These are phyloP conservation scores for Acanthosepion pharaonis DNA, from an alignment of 2,888 invertebrate genomes.

Conservation along the genomic window DNA sequence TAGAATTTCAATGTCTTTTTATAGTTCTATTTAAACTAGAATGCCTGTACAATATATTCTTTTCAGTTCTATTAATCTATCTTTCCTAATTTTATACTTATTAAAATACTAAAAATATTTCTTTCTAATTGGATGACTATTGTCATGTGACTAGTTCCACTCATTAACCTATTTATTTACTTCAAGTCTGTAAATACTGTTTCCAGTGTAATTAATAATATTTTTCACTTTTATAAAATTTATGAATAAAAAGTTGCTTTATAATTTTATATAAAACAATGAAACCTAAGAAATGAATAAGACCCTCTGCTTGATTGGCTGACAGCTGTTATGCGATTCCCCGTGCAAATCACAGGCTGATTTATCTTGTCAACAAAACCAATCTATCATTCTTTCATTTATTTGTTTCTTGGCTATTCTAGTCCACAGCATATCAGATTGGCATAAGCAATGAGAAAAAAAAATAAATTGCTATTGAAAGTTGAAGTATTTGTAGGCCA, in stretches of 20 bases:
- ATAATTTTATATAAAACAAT: too few species aligned
- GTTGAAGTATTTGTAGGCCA: too few species aligned
- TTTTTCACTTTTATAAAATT: not conserved
- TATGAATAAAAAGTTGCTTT: not conserved
- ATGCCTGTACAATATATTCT: too few species aligned
- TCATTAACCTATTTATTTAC: conserved; percentile 24
- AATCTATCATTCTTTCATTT: conserved; percentile 13
- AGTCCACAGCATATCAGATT: not conserved
- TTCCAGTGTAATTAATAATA: not conserved
- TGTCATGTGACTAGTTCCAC: not conserved
- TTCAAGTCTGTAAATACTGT: not conserved
- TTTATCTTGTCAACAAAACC: not conserved
- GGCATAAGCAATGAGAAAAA: too few species aligned
- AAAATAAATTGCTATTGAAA: too few species aligned
- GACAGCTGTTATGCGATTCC: not conserved
- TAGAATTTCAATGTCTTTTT: too few species aligned
- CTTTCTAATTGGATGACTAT: not conserved
- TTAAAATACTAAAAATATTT: not conserved
- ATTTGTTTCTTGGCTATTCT: not conserved
- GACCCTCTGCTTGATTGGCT: not conserved
- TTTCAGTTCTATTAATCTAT: not conserved
- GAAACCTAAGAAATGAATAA: not conserved
- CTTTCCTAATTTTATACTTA: not conserved
- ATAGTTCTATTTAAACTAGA: too few species aligned
- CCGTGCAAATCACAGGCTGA: not conserved